These are phyloP conservation scores for Drosophila gaucha DNA, from an alignment of 2,888 invertebrate species.

Conservation along the genomic window DNA sequence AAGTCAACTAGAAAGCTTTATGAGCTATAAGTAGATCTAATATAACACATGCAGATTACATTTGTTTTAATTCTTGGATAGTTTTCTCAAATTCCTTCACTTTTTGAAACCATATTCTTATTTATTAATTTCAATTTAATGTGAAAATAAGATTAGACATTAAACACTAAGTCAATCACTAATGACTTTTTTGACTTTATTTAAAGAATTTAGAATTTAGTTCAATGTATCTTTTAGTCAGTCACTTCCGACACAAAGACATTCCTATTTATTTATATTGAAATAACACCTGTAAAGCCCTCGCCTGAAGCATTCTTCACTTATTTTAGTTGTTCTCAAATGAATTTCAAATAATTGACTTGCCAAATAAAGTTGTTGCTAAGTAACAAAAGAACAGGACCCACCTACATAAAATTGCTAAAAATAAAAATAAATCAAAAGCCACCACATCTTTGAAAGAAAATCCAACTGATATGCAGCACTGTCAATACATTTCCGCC, in stretches of 20 bases:
- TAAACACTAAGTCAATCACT: neutral
- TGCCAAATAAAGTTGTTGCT: slow-evolving; percentile 40
- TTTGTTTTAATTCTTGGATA: too few species aligned
- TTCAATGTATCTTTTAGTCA: neutral
- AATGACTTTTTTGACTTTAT: neutral
- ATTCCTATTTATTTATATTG: neutral
- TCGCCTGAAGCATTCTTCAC: neutral
- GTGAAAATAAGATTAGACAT: too few species aligned
- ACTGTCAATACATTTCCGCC: neutral
- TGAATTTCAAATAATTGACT: slow-evolving; percentile 3
- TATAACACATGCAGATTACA: too few species aligned
- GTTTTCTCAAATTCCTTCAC: too few species aligned
- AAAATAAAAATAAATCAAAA: slow-evolving; percentile 5
- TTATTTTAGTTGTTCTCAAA: neutral
- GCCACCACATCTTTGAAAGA: slow-evolving; percentile 20
- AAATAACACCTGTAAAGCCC: neutral
- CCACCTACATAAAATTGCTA: neutral
- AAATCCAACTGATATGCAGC: slow-evolving; percentile 37
- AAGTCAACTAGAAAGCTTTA: too few species aligned
- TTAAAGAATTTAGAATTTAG: neutral
- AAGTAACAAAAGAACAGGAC: slow-evolving; percentile 7
- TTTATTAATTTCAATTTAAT: too few species aligned
- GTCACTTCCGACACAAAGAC: too few species aligned
- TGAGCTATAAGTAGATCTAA: too few species aligned
- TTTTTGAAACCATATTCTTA: too few species aligned